Evolutionary conservation across 2,888 invertebrate species (phyloP).

Genomic region (Hetaerina titia): DNA sequence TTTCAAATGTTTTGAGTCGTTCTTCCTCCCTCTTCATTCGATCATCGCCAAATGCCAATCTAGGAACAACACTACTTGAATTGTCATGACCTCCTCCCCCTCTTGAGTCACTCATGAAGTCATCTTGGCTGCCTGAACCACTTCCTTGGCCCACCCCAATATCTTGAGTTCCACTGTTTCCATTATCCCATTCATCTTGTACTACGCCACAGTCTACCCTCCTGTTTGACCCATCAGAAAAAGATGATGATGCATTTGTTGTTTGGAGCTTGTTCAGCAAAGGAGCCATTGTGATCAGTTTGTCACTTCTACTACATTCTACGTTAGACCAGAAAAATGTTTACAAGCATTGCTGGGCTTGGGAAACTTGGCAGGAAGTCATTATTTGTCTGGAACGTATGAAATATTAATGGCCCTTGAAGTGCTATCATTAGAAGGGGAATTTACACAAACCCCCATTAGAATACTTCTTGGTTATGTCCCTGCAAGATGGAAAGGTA

Average conservation of each 20-base stretch:
- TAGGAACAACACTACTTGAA: not conserved
- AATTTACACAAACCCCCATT: too few species aligned
- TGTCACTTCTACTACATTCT: too few species aligned
- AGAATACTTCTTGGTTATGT: too few species aligned
- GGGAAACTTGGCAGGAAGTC: too few species aligned
- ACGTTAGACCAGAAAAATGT: too few species aligned
- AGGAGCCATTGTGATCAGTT: too few species aligned
- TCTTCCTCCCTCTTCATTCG: slow-evolving; percentile 12
- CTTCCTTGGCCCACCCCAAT: not conserved
- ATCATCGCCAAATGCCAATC: not conserved
- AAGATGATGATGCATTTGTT: not conserved
- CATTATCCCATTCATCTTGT: slow-evolving; percentile 10
- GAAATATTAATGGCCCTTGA: too few species aligned
- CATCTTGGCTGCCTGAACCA: not conserved
- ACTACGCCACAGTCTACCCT: not conserved
- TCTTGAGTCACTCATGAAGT: not conserved
- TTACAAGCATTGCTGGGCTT: too few species aligned
- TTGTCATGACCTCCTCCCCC: slow-evolving; percentile 32
- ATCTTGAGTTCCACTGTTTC: slow-evolving; percentile 8
- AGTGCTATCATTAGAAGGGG: too few species aligned
- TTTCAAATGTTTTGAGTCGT: slow-evolving; percentile 71
- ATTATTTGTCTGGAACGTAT: too few species aligned
- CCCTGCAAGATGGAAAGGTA: too few species aligned
- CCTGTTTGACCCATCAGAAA: not conserved
- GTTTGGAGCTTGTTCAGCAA: too few species aligned